Evolutionary conservation across 2,113 vertebrate species (phyloP), one percentile per base, ranked within the genome.

Genomic region (Oreocharis arfaki): DNA sequence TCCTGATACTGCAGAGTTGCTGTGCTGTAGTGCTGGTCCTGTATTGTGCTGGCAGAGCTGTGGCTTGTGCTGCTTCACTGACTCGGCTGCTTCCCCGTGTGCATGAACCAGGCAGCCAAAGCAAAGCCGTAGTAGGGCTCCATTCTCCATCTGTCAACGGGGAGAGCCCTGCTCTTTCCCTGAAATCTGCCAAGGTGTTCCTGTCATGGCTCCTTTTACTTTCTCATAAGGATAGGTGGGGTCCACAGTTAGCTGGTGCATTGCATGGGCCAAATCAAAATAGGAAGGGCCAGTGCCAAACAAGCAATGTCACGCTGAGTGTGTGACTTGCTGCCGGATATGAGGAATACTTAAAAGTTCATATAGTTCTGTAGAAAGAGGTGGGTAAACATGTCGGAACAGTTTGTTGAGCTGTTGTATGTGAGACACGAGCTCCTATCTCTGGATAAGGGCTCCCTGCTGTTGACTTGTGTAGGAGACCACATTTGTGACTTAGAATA

Each of bases 81-180:
- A 15, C 37, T 69, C 2, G 0, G 22, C 41, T 11, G 2, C 63
- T 46, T 87, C 49, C 15, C 57, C 1, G 0, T 6, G 22, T 20
- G 22, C 0, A 0, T 20, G 59, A 71, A 13, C 11, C 30, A 41
- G 55, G 56, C 22, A 44, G 81, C 53, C 65, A 37, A 57, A 80
- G 68, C 33, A 33, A 63, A 47, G 53, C 56, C 0, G 0, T 23
- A 10, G 24, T 0, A 24, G 28, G 56, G 32, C 57, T 83, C 24
- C 7, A 4, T 16, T 61, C 11, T 57, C 71, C 32, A 3, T 65
- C 61, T 80, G 57, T 63, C 77, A 16, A 5, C 65, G 68, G 13
- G 21, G 44, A 93, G 33, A 87, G 24, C 39, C 70, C 21, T 63
- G 20, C 15, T 65, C 30, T 79, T 37, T 44, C 70, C 50, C 82